Conservation (phyloP, 2,797 vertebrate species). For the Syngnathus rostellatus region DNA sequence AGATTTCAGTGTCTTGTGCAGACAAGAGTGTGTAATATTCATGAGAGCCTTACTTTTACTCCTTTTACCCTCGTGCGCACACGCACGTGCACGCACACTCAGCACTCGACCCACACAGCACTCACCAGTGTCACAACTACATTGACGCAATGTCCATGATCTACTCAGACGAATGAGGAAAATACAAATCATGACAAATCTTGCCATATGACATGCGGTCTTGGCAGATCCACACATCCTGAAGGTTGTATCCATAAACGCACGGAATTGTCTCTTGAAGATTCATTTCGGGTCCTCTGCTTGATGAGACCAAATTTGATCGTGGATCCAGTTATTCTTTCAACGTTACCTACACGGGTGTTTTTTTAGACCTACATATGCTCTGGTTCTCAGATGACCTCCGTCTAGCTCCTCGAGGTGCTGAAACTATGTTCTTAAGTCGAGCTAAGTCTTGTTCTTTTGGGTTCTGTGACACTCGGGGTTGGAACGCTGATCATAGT, state of each 20-base stretch:
- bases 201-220: not conserved
- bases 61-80: not conserved
- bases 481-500: not conserved
- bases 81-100: not conserved
- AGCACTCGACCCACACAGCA: not conserved
- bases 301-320: too few relatives aligned
- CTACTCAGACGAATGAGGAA: not conserved
- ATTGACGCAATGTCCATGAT: not conserved
- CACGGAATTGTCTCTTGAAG: not conserved
- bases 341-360: not conserved
- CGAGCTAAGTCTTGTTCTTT: not conserved
- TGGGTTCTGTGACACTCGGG: not conserved
- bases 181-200: not conserved
- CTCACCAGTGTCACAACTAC: not conserved
- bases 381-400: not conserved
- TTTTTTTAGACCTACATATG: not conserved
- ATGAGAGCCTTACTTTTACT: slow-evolving; percentile 35
- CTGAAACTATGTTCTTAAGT: not conserved
- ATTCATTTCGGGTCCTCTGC: too few relatives aligned
- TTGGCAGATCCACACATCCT: not conserved
- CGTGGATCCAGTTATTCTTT: not conserved
- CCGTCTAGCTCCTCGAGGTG: not conserved
- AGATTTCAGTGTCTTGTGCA: slow-evolving; percentile 63
- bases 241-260: not conserved
- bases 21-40: slow-evolving; percentile 60